Conservation (phyloP, 2,888 invertebrate species). For the Taenaris catops region DNA sequence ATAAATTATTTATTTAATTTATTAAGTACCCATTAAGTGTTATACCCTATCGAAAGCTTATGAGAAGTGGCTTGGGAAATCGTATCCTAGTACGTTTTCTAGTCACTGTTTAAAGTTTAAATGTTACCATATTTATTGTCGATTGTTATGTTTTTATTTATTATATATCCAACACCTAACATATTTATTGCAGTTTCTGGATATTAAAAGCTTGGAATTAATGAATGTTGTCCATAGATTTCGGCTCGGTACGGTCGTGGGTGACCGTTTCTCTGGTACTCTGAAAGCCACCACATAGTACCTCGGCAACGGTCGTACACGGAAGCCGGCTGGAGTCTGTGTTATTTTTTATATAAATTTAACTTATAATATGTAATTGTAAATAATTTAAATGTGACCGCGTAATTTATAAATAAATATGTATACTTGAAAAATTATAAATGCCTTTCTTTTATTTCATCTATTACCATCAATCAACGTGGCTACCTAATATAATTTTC, state of each 20-base stretch:
- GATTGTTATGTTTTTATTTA: constrained; percentile 48
- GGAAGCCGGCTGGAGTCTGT: constrained; percentile 38
- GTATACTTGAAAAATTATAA: constrained; percentile 62
- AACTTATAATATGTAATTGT: constrained; percentile 77
- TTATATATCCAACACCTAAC: constrained; percentile 54
- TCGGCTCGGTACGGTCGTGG: constrained; percentile 25
- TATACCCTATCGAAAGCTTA: constrained; percentile 72
- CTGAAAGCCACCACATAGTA: constrained; percentile 56
- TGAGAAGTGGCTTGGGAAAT: constrained; percentile 55
- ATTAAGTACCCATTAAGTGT: constrained; percentile 68
- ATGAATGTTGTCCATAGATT: constrained; percentile 54
- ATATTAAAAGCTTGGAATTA: constrained; percentile 62
- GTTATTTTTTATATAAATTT: constrained; percentile 72
- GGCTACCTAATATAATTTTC: too few relatives aligned
- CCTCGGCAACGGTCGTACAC: constrained; percentile 34
- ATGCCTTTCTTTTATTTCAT: constrained; percentile 36
- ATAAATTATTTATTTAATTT: constrained; percentile 60
- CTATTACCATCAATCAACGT: too few relatives aligned
- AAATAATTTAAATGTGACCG: constrained; percentile 76
- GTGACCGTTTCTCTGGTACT: constrained; percentile 36
- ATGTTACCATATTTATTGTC: constrained; percentile 51
- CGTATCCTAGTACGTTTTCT: constrained; percentile 52
- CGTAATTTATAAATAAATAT: constrained; percentile 78
- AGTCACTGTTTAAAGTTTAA: constrained; percentile 66
- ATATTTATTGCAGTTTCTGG: constrained; percentile 59